Evolutionary conservation across 1,140 invertebrate genomes (phyloP).

Genomic region (Notospermus geniculatus): DNA sequence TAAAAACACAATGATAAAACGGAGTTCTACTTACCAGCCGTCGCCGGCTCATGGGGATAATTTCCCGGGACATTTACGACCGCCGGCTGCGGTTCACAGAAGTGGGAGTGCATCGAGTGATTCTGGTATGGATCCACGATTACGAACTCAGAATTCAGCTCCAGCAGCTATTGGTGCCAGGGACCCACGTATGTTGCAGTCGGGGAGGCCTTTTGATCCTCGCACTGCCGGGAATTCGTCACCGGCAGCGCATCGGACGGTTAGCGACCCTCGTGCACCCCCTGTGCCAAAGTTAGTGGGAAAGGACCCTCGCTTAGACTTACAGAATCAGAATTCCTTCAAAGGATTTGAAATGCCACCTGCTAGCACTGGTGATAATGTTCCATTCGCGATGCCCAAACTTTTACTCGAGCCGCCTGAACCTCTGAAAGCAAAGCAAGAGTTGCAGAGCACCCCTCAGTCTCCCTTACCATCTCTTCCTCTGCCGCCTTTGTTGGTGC

Average conservation of each 20-base stretch:
- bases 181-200: constrained; percentile 27
- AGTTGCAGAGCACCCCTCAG: constrained; percentile 7
- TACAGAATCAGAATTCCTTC: too few species aligned
- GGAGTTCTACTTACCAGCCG: constrained; percentile 2
- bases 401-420: too few species aligned
- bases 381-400: background rate
- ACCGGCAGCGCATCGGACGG: constrained; percentile 13
- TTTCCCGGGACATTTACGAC: background rate
- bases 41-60: background rate
- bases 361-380: constrained; percentile 6
- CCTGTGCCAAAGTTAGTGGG: constrained; percentile 12
- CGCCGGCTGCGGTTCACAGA: constrained; percentile 10
- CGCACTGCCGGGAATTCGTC: constrained; percentile 11
- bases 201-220: constrained; percentile 18
- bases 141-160: constrained; percentile 16
- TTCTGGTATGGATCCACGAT: constrained; percentile 8
- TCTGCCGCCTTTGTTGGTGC: constrained; percentile 17
- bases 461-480: background rate
- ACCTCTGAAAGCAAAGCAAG: background rate
- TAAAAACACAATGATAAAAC: constrained; percentile 3
- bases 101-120: constrained; percentile 14
- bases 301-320: background rate
- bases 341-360: background rate
- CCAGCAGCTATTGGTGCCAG: constrained; percentile 4
- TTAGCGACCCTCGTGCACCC: background rate